Evolutionary conservation across 2,888 invertebrate genomes (phyloP).

Genomic region (Idaea aversata): DNA sequence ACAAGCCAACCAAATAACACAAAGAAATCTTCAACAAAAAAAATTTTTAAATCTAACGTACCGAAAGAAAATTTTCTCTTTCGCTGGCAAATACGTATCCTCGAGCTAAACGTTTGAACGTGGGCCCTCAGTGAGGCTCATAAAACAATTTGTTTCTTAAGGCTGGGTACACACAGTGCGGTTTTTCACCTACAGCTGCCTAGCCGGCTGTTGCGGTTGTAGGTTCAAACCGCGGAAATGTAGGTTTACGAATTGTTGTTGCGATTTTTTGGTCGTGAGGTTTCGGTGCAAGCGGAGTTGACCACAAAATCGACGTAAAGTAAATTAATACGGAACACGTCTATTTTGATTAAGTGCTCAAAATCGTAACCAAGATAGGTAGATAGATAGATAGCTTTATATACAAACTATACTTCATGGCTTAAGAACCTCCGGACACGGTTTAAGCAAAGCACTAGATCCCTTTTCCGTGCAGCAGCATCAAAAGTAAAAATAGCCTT

Average conservation of each 20-base stretch:
- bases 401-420: too few relatives aligned
- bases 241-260: neutral
- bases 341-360: too few relatives aligned
- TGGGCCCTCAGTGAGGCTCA: neutral
- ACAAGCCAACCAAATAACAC: neutral
- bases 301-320: neutral
- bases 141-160: conserved; percentile 1
- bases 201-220: neutral
- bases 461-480: too few relatives aligned
- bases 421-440: too few relatives aligned
- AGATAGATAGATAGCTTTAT: too few relatives aligned
- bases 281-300: neutral
- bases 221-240: neutral
- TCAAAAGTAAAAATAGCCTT: too few relatives aligned
- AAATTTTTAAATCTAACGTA: neutral
- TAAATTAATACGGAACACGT: neutral
- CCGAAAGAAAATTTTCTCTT: neutral
- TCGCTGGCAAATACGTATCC: neutral
- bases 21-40: neutral
- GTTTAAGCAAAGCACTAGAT: too few relatives aligned
- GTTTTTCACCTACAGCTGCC: neutral
- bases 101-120: neutral
- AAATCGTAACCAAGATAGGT: too few relatives aligned
- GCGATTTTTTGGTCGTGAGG: neutral
- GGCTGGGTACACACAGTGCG: neutral